Evolutionary conservation across 2,797 vertebrate species (phyloP).

Genomic region (Erpetoichthys calabaricus): DNA sequence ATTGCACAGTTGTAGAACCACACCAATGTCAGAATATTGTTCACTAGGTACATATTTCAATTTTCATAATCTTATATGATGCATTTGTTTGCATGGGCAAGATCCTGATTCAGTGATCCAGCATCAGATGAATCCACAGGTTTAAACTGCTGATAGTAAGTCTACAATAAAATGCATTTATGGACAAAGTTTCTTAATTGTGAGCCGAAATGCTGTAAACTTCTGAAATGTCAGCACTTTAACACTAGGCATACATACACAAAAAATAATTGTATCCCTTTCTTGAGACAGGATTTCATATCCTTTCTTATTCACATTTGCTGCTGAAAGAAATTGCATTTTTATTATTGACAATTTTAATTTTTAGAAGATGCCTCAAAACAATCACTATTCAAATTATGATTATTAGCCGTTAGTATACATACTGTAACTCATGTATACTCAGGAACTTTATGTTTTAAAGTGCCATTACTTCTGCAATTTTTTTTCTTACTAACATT

Average conservation of each 20-base stretch:
- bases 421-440: constrained; percentile 14
- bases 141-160: too few relatives aligned
- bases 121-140: too few relatives aligned
- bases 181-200: constrained; percentile 6
- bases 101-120: too few relatives aligned
- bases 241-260: not conserved
- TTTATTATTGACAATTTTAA: too few relatives aligned
- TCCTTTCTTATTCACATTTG: constrained; percentile 29
- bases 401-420: too few relatives aligned
- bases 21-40: not conserved
- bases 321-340: constrained; percentile 3
- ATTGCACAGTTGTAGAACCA: constrained; percentile 22
- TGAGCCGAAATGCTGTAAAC: not conserved
- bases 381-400: too few relatives aligned
- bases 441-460: constrained; percentile 3
- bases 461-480: constrained; percentile 33
- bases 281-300: constrained; percentile 6
- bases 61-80: too few relatives aligned
- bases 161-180: constrained; percentile 10
- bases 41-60: too few relatives aligned
- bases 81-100: too few relatives aligned
- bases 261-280: constrained; percentile 19
- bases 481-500: constrained; percentile 24
- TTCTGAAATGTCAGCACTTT: not conserved
- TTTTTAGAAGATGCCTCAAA: too few relatives aligned